Evolutionary conservation across 2,113 vertebrate genomes (phyloP), one percentile per base, ranked within the genome.

Genomic region (Opisthocomus hoazin): DNA sequence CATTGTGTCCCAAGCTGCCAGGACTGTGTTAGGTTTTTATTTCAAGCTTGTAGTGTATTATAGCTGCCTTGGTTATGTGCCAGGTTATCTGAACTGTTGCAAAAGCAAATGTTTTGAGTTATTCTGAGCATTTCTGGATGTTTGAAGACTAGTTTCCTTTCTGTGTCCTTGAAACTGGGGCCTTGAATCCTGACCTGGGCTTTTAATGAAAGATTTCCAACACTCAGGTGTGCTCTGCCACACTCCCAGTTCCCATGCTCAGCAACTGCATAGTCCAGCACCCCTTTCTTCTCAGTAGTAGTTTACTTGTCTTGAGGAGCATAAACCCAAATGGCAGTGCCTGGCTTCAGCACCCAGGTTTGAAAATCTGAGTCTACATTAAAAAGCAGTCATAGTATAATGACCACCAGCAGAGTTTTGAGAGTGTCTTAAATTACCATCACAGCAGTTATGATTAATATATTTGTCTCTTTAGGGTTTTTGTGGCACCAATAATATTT

Each of bases 381-480:
- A 76, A 80, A 83, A 87, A 77, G 66, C 22, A 84, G 95, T 90
- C 94, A 8, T 16, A 84, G 51, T 61, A 5, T 39, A 51, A 81
- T 19, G 79, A 84, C 77, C 80, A 93, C 87, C 91, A 60, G 43
- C 48, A 91, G 89, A 93, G 61, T 91, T 84, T 86, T 63, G 64
- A 93, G 79, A 50, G 61, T 43, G 70, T 92, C 81, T 95, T 94
- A 90, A 87, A 91, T 94, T 95, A 87, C 54, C 80, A 84, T 70
- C 54, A 16, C 3, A 60, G 87, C 87, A 94, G 78, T 83, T 96
- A 78, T 95, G 87, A 96, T 96, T 90, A 96, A 94, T 91, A 75
- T 79, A 94, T 97, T 96, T 98, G 96, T 94, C 94, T 97, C 96
- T 96, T 95, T 96, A 91, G 93, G 91, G 58, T 94, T 95, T 87